These are phyloP conservation scores for Pygmarrhopalites habei DNA, from an alignment of 1,140 invertebrate species.

Conservation along the genomic window DNA sequence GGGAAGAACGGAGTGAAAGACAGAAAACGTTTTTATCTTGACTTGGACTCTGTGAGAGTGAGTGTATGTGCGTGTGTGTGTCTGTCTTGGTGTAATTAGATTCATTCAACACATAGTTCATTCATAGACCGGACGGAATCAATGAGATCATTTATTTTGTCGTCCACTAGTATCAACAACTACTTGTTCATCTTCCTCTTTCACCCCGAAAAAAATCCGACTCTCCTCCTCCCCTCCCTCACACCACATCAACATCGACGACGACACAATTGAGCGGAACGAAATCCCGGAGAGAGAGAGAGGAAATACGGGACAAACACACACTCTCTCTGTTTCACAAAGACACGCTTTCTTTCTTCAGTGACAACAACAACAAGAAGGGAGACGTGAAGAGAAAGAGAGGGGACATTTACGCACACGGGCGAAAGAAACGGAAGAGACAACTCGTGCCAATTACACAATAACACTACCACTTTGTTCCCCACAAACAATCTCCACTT, in stretches of 20 bases:
- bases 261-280: constrained; percentile 15
- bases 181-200: constrained; percentile 1
- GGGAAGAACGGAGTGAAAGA: not conserved
- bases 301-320: no score
- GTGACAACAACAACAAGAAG: not conserved
- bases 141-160: constrained; percentile 11
- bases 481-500: not conserved
- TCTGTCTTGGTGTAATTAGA: not conserved
- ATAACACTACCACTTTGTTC: constrained; percentile 10
- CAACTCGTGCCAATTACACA: constrained; percentile 10
- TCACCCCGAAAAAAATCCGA: constrained; percentile 14
- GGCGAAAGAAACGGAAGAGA: not conserved
- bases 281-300: not conserved
- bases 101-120: constrained; percentile 10
- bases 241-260: no score
- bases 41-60: not conserved
- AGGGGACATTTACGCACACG: no score
- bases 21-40: not conserved
- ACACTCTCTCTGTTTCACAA: no score
- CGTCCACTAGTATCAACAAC: not conserved
- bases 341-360: constrained; percentile 2
- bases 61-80: not conserved
- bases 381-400: no score
- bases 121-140: constrained; percentile 7
- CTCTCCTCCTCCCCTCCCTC: no score